Percentiles rank a stretch among this genome's conserved stretches.
These are phyloP conservation scores for Platycercus adscitus DNA, from an alignment of 2,113 vertebrate species.

Conservation along the genomic window DNA sequence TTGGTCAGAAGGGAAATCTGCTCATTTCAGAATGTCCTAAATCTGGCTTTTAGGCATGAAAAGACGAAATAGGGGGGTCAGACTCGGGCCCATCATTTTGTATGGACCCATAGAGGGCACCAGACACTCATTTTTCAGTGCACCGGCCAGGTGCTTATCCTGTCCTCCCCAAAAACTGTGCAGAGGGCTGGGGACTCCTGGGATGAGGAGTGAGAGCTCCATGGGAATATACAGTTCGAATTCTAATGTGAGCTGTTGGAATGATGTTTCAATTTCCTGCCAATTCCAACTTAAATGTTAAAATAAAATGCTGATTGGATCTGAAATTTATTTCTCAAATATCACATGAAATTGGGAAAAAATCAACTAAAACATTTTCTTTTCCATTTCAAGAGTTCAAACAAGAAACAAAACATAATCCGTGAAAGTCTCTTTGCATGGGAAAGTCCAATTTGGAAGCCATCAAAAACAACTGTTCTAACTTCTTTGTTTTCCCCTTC, in stretches of 20 bases:
- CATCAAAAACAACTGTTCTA: neutral
- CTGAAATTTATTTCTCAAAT: neutral
- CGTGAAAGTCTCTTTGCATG: neutral
- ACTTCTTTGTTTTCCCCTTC: neutral
- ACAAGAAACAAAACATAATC: neutral
- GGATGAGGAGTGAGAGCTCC: neutral
- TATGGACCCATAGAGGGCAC: slow-evolving; percentile 63
- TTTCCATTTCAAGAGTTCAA: neutral
- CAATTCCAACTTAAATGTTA: neutral
- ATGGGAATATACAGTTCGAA: neutral
- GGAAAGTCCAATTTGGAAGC: neutral
- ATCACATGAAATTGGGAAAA: neutral
- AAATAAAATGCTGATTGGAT: neutral
- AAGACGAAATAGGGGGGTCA: neutral
- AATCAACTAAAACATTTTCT: neutral
- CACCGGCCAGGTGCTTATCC: neutral
- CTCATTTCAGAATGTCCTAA: neutral
- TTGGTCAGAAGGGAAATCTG: neutral
- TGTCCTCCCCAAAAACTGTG: neutral
- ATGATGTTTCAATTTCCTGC: neutral
- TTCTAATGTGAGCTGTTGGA: neutral
- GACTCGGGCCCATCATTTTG: neutral
- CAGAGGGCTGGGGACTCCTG: neutral
- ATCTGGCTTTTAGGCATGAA: neutral
- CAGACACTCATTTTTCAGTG: slow-evolving; percentile 56